These are phyloP conservation scores for Esox lucius DNA, from an alignment of 2,797 vertebrate species.

Conservation along the genomic window DNA sequence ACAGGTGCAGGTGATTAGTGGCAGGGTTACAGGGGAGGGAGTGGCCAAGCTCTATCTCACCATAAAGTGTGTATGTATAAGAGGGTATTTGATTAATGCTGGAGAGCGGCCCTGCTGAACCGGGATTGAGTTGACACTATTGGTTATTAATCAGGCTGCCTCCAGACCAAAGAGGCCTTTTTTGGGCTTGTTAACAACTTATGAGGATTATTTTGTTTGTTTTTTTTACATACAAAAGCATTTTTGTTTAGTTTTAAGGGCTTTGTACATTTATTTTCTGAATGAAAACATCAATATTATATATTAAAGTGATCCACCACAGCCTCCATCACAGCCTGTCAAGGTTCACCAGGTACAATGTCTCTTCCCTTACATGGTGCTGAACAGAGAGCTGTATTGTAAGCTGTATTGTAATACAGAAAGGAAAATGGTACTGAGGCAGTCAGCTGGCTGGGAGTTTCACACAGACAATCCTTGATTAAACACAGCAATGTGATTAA, in stretches of 20 bases:
- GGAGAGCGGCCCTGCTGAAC: no score
- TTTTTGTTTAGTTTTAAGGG: no score
- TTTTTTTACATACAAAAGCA: no score
- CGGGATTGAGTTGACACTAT: no score
- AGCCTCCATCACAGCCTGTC: conserved; percentile 5
- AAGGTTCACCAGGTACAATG: conserved; percentile 7
- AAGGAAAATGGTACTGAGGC: background rate
- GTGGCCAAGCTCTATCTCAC: conserved; percentile 42
- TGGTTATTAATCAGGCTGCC: no score
- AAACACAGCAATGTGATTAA: background rate
- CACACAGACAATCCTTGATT: background rate
- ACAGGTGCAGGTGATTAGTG: conserved; percentile 38
- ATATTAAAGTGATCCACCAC: no score
- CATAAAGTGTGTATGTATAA: conserved; percentile 18
- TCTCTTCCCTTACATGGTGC: conserved; percentile 57
- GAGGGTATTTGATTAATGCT: no score
- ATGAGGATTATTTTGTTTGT: no score
- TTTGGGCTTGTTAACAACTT: no score
- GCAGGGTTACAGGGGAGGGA: conserved; percentile 7
- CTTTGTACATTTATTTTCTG: no score
- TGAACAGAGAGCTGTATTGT: conserved; percentile 38
- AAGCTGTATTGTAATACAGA: conserved; percentile 6
- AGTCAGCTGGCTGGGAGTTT: background rate
- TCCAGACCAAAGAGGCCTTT: no score
- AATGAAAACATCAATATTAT: no score